Percentiles rank a stretch among this genome's conserved stretches.
These are phyloP conservation scores for Drosophila mettleri DNA, from an alignment of 2,888 invertebrate genomes.

Conservation along the genomic window DNA sequence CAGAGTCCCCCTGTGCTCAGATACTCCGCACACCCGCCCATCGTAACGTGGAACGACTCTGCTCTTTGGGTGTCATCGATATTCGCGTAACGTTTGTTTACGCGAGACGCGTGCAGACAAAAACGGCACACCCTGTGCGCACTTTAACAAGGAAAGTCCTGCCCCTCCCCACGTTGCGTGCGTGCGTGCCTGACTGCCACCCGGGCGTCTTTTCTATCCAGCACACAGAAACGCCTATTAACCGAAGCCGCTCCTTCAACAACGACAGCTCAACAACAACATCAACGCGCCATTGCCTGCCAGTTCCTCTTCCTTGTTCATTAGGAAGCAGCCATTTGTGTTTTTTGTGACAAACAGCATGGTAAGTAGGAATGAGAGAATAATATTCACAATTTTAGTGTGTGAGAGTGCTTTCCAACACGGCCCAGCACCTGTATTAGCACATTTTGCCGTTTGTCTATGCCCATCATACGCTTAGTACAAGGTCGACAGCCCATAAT, in stretches of 20 bases:
- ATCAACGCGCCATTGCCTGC: constrained; percentile 39
- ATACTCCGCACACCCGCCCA: constrained; percentile 10
- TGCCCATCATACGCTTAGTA: constrained; percentile 44
- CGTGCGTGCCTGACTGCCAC: constrained; percentile 13
- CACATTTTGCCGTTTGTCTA: constrained; percentile 29
- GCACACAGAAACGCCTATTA: constrained; percentile 23
- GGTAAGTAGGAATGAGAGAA: constrained; percentile 38
- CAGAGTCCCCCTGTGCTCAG: constrained; percentile 3
- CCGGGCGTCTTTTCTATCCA: constrained; percentile 37
- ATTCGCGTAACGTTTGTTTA: constrained; percentile 48
- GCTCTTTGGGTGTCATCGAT: constrained; percentile 51
- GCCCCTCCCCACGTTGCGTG: constrained; percentile 27
- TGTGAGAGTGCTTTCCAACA: constrained; percentile 42
- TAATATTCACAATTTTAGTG: constrained; percentile 3
- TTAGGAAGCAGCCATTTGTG: constrained; percentile 31
- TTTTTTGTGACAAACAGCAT: constrained; percentile 49
- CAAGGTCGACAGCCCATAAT: constrained; percentile 46
- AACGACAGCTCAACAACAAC: constrained; percentile 9
- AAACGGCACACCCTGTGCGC: constrained; percentile 48
- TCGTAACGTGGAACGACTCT: background rate
- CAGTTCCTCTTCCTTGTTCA: constrained; percentile 46
- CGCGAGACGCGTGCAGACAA: constrained; percentile 28
- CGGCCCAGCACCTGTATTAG: constrained; percentile 43
- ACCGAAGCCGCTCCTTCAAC: constrained; percentile 44
- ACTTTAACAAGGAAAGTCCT: constrained; percentile 30